Conservation (phyloP, 2,888 invertebrate genomes). For the Pseudanteris insignis region DNA sequence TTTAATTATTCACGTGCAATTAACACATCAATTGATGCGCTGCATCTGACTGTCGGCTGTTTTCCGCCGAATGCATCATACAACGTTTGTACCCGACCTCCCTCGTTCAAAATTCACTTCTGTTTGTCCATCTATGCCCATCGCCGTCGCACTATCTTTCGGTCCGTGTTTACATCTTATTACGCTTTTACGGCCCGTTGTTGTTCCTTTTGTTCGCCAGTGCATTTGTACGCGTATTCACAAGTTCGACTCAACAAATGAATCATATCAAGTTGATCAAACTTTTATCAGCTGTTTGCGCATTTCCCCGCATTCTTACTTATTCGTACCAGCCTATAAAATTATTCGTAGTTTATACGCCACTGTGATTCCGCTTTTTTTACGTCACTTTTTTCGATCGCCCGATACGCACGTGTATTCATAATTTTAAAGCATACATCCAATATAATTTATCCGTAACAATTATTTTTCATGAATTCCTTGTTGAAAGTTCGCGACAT, state of each 20-base stretch:
- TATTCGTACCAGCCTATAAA: no score
- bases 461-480: no score
- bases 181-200: slow-evolving; percentile 7
- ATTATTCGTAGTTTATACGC: slow-evolving; percentile 15
- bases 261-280: slow-evolving; percentile 36
- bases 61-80: slow-evolving; percentile 43
- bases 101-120: slow-evolving; percentile 30
- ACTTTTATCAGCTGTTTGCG: slow-evolving; percentile 22
- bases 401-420: no score
- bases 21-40: slow-evolving; percentile 61
- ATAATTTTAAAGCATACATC: no score
- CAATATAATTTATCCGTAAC: no score
- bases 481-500: no score
- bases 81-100: slow-evolving; percentile 25
- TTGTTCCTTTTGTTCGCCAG: slow-evolving; percentile 18
- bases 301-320: not conserved
- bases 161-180: slow-evolving; percentile 9
- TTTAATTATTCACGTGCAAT: slow-evolving; percentile 62
- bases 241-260: slow-evolving; percentile 28
- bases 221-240: slow-evolving; percentile 31
- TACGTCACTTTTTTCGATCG: not conserved
- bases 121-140: slow-evolving; percentile 23
- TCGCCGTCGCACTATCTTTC: slow-evolving; percentile 11
- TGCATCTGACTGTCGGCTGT: slow-evolving; percentile 56
- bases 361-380: slow-evolving; percentile 7